A percentile compares a stretch with the other conserved stretches of the same genome.
These are phyloP conservation scores for Podabrus alpinus DNA, from an alignment of 2,888 invertebrate species.

Conservation along the genomic window DNA sequence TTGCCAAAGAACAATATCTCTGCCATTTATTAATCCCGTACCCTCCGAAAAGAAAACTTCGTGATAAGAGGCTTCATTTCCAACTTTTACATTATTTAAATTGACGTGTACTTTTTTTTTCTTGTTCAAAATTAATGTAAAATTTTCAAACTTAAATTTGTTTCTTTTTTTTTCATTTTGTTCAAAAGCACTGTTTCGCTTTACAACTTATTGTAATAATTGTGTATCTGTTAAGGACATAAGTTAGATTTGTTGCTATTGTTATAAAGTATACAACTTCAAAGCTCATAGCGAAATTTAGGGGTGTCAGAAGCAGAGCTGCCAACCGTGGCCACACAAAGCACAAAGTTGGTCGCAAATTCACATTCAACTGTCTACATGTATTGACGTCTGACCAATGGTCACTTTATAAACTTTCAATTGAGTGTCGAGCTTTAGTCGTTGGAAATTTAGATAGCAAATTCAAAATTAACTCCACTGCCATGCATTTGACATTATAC, in stretches of 20 bases:
- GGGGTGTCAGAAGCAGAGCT: conserved; percentile 48
- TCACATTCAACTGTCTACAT: conserved; percentile 49
- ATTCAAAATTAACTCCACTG: conserved; percentile 34
- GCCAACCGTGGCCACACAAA: conserved; percentile 48
- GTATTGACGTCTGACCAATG: conserved; percentile 48
- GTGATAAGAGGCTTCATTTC: neutral
- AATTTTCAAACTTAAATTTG: neutral
- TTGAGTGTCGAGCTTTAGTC: conserved; percentile 50
- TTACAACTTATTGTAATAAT: neutral
- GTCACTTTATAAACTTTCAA: conserved; percentile 54
- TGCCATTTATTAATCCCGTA: neutral
- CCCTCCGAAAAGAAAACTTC: neutral
- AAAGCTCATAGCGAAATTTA: conserved; percentile 48
- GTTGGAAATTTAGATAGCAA: conserved; percentile 29
- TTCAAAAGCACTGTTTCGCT: neutral
- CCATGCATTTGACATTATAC: conserved; percentile 27
- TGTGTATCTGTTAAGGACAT: conserved; percentile 27
- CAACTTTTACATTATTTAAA: neutral
- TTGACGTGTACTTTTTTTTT: neutral
- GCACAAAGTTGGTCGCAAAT: conserved; percentile 49
- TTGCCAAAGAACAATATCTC: neutral
- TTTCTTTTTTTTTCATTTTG: neutral
- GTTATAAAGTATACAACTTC: conserved; percentile 40
- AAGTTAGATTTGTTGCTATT: conserved; percentile 27
- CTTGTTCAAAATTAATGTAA: neutral